Evolutionary conservation across 2,797 vertebrate genomes (phyloP).

Genomic region (Thaleichthys pacificus): DNA sequence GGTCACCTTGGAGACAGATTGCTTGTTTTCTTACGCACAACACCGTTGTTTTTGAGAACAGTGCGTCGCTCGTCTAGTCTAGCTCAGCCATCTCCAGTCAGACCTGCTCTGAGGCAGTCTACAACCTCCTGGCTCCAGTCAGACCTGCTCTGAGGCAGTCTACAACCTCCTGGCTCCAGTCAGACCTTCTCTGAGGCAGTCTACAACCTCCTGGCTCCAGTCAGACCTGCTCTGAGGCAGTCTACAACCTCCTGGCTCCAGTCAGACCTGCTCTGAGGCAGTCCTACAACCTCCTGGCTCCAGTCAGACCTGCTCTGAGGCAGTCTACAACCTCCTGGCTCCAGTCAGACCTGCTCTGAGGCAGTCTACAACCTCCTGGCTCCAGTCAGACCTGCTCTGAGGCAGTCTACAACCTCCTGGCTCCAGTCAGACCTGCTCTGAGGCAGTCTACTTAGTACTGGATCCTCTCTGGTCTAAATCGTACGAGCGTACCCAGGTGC

Average conservation of each 20-base stretch:
- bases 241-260: neutral
- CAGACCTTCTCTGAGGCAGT: too few relatives aligned
- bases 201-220: slow-evolving; percentile 10
- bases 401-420: too few relatives aligned
- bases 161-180: neutral
- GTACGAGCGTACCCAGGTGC: neutral
- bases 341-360: too few relatives aligned
- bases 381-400: too few relatives aligned
- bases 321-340: neutral
- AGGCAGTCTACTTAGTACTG: neutral
- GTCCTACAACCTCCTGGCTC: slow-evolving; percentile 3
- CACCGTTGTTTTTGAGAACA: neutral
- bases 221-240: neutral
- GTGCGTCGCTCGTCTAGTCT: neutral
- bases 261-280: too few relatives aligned
- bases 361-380: too few relatives aligned
- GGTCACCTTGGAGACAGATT: too few relatives aligned
- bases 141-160: neutral
- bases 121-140: slow-evolving; percentile 7
- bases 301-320: slow-evolving; percentile 4
- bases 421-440: neutral
- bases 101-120: slow-evolving; percentile 8
- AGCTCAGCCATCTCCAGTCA: neutral
- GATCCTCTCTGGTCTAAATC: too few relatives aligned
- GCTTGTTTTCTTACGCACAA: neutral